These are phyloP conservation scores for Bathynomus jamesi DNA, from an alignment of 1,140 invertebrate genomes.

Conservation along the genomic window DNA sequence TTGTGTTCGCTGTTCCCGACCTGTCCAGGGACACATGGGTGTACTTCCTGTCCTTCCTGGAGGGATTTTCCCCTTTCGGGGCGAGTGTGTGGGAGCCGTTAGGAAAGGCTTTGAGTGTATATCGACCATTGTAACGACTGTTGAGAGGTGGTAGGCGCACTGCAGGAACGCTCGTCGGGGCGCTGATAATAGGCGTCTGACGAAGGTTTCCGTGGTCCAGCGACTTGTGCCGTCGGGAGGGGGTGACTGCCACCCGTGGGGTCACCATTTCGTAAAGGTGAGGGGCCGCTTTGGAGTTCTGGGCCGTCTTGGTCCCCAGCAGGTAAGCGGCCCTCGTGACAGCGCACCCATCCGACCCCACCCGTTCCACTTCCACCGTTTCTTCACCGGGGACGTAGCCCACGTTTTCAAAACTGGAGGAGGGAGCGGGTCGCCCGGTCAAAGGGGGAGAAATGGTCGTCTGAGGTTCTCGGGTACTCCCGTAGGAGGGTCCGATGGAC, in stretches of 20 bases:
- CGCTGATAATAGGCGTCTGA: conserved; percentile 31
- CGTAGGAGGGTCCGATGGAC: conserved; percentile 18
- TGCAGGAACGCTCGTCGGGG: conserved; percentile 25
- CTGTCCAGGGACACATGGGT: conserved; percentile 33
- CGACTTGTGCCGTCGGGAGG: conserved; percentile 25
- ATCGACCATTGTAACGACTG: conserved; percentile 22
- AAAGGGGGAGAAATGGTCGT: conserved; percentile 1
- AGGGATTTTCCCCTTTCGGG: conserved; percentile 24
- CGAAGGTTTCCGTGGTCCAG: conserved; percentile 24
- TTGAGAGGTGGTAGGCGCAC: conserved; percentile 33
- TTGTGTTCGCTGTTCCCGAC: conserved; percentile 28
- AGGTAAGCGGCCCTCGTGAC: conserved; percentile 32
- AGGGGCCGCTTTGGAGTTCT: conserved; percentile 9
- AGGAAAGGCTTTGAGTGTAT: conserved; percentile 28
- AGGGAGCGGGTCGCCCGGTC: conserved; percentile 39
- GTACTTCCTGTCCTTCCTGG: conserved; percentile 20
- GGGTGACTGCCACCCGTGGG: conserved; percentile 7
- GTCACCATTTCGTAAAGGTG: conserved; percentile 37
- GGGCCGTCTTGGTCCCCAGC: conserved; percentile 19
- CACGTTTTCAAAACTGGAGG: conserved; percentile 32
- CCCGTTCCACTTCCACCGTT: conserved; percentile 20
- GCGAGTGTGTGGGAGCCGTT: conserved; percentile 33
- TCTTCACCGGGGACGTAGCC: conserved; percentile 33
- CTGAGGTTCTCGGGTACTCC: conserved; percentile 9
- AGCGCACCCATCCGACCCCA: conserved; percentile 27